A percentile compares a stretch with the other conserved stretches of the same genome.
Conservation (phyloP, 2,797 vertebrate genomes). For the Danio choprae region DNA sequence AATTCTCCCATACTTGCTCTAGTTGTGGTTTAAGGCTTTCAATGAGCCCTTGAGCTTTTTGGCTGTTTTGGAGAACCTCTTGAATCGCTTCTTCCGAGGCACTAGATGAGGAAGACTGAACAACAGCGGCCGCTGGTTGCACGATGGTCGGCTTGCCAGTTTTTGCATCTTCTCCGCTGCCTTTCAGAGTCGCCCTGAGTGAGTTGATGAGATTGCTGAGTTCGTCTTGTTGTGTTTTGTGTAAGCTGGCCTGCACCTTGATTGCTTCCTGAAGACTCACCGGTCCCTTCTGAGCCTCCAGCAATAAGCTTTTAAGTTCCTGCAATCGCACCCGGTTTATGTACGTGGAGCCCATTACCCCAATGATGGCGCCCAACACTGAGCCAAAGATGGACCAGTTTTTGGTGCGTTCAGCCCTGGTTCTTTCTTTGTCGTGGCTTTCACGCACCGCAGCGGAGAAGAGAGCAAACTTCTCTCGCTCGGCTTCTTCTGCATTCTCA, state of each 20-base stretch:
- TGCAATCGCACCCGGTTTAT: slow-evolving; percentile 92
- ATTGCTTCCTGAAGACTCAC: slow-evolving; percentile 93
- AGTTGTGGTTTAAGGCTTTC: slow-evolving; percentile 81
- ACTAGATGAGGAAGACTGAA: neutral
- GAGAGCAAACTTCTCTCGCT: slow-evolving; percentile 91
- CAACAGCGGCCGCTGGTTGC: neutral
- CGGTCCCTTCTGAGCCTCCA: slow-evolving; percentile 95
- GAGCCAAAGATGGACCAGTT: slow-evolving; percentile 98
- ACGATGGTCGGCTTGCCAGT: neutral
- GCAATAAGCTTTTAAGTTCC: slow-evolving; percentile 89
- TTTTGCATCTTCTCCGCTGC: slow-evolving; percentile 53
- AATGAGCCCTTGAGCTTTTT: slow-evolving; percentile 79
- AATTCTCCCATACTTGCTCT: slow-evolving; percentile 76
- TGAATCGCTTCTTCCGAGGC: slow-evolving; percentile 75
- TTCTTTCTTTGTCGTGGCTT: slow-evolving; percentile 95
- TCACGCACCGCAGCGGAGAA: slow-evolving; percentile 92
- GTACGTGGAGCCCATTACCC: slow-evolving; percentile 96
- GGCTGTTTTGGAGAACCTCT: slow-evolving; percentile 79
- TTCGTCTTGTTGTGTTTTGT: slow-evolving; percentile 87
- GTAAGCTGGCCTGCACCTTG: slow-evolving; percentile 85
- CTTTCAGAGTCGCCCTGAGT: slow-evolving; percentile 77
- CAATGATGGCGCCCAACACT: slow-evolving; percentile 91
- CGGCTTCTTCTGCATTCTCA: slow-evolving; percentile 82
- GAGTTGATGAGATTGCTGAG: slow-evolving; percentile 80
- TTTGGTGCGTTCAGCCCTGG: slow-evolving; percentile 93